Evolutionary conservation across 2,113 vertebrate species (phyloP).

Genomic region (Phyllopteryx taeniolatus): DNA sequence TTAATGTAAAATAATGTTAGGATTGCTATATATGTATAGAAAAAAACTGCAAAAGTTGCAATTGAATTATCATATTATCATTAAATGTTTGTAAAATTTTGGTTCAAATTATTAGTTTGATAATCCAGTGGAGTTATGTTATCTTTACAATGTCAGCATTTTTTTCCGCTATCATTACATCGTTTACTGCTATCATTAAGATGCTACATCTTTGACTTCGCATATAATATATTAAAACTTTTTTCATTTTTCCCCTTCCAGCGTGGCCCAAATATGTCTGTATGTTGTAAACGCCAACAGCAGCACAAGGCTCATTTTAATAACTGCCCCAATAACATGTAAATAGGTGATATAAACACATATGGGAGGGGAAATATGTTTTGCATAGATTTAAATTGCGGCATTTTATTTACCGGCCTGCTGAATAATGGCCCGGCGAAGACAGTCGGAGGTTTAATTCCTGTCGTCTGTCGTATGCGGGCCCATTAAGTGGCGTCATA

Average conservation of each 20-base stretch:
- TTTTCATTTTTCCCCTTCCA: background rate
- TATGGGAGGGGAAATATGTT: constrained; percentile 59
- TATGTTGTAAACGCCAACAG: constrained; percentile 18
- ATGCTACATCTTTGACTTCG: background rate
- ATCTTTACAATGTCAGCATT: background rate
- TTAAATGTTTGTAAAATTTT: background rate
- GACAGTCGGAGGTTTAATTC: constrained; percentile 71
- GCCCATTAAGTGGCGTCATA: constrained; percentile 79
- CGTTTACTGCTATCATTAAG: too few species aligned
- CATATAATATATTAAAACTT: background rate
- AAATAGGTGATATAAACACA: constrained; percentile 64
- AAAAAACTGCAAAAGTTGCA: too few species aligned
- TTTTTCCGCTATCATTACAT: background rate
- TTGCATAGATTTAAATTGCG: constrained; percentile 53
- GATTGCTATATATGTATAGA: background rate
- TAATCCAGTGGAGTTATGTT: background rate
- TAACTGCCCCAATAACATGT: constrained; percentile 66
- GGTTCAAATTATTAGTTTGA: background rate
- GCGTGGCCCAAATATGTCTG: background rate
- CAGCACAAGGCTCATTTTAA: constrained; percentile 40
- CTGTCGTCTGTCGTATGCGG: constrained; percentile 66
- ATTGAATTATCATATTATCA: too few species aligned
- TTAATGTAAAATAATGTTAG: background rate
- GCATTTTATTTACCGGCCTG: constrained; percentile 57
- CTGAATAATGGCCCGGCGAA: constrained; percentile 66